Conservation (phyloP, 2,888 invertebrate species). For the Ethmia dodecea region DNA sequence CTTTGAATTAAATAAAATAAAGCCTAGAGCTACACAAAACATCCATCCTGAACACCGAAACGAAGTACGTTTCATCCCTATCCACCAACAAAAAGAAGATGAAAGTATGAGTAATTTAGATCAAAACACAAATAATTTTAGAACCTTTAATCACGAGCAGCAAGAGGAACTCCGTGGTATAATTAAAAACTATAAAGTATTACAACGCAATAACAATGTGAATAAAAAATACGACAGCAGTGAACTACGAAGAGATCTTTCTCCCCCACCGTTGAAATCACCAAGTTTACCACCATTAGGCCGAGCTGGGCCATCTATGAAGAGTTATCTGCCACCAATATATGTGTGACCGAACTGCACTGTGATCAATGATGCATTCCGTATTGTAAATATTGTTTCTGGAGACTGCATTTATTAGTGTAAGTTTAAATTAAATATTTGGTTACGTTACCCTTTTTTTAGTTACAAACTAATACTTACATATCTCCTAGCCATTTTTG, state of each 20-base stretch:
- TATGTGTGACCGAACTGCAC: constrained; percentile 38
- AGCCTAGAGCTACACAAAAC: constrained; percentile 35
- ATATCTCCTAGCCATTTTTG: no score
- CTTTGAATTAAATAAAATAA: constrained; percentile 58
- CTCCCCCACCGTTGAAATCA: constrained; percentile 41
- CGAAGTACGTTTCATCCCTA: constrained; percentile 33
- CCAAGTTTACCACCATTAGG: constrained; percentile 58
- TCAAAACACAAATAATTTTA: constrained; percentile 29
- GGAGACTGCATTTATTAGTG: constrained; percentile 59
- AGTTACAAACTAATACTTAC: no score
- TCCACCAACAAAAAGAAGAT: constrained; percentile 26
- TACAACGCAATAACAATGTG: constrained; percentile 52
- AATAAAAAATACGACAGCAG: constrained; percentile 34
- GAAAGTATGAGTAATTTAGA: constrained; percentile 24
- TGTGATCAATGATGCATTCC: constrained; percentile 45
- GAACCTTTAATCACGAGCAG: constrained; percentile 33
- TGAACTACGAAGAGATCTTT: constrained; percentile 36
- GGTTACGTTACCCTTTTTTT: no score
- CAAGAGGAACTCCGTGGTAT: constrained; percentile 52
- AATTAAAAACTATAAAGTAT: constrained; percentile 65
- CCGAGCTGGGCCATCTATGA: constrained; percentile 63
- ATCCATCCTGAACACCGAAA: constrained; percentile 33
- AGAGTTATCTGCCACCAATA: constrained; percentile 60
- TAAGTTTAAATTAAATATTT: no score
- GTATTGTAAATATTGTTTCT: constrained; percentile 49